phyloP scores from a whole-genome alignment of 2,888 invertebrate species.

The Hyposoter didymator region DNA sequence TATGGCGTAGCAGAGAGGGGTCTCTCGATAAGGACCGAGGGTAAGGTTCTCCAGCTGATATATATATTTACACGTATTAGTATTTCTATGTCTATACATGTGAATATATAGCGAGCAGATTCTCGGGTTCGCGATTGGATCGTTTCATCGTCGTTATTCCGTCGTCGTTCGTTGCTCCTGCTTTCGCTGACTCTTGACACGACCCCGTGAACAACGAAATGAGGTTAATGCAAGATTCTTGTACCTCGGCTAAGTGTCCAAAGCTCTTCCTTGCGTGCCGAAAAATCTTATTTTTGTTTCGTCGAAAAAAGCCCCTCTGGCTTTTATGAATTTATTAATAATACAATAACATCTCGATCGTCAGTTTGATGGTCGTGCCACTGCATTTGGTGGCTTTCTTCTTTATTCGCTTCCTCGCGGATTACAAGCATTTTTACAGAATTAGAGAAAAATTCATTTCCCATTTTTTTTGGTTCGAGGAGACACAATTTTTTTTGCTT shows the following conservation, averaged over 20 bases:
- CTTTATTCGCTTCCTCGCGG: background rate
- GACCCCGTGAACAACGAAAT: constrained; percentile 54
- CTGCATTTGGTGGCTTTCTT: background rate
- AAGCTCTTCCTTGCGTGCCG: constrained; percentile 22
- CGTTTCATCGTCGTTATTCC: constrained; percentile 39
- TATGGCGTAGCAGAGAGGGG: constrained; percentile 29
- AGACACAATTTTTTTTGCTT: too few relatives aligned
- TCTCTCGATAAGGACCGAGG: constrained; percentile 15
- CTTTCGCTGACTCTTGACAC: constrained; percentile 62
- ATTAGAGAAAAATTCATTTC: background rate
- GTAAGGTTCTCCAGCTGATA: constrained; percentile 27
- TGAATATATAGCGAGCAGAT: constrained; percentile 26
- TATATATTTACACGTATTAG: background rate
- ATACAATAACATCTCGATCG: background rate
- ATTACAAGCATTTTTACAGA: background rate
- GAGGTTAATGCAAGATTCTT: constrained; percentile 69
- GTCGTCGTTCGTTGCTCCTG: constrained; percentile 31
- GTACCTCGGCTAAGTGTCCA: constrained; percentile 53
- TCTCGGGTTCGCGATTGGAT: constrained; percentile 23
- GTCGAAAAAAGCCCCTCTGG: background rate
- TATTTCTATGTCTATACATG: constrained; percentile 17
- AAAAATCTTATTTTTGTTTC: constrained; percentile 18
- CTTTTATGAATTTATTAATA: background rate
- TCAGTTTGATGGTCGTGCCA: background rate
- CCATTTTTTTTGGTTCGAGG: background rate